phyloP scores from a whole-genome alignment of 2,888 invertebrate genomes.

The Leptinotarsa haldemani region DNA sequence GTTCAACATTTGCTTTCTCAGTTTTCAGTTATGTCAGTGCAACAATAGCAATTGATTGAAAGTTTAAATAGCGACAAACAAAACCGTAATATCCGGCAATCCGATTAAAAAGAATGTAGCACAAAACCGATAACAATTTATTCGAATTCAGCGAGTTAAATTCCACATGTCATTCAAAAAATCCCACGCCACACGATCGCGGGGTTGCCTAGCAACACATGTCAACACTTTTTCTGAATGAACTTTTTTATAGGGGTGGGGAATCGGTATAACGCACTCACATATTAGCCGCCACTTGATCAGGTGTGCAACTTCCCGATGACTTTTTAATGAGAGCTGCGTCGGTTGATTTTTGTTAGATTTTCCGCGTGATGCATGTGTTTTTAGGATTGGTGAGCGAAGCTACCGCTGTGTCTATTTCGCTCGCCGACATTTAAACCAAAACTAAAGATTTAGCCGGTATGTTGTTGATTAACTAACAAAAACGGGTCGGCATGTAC shows the following conservation, averaged over 20 bases:
- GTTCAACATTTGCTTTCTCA: background rate
- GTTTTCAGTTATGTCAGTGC: background rate
- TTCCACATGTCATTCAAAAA: conserved; percentile 51
- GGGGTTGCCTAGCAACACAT: conserved; percentile 64
- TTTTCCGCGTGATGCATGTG: conserved; percentile 46
- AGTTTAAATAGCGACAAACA: background rate
- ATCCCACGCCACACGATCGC: conserved; percentile 50
- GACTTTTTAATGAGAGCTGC: conserved; percentile 31
- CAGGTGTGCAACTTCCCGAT: conserved; percentile 46
- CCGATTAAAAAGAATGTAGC: conserved; percentile 8
- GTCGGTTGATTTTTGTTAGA: conserved; percentile 22
- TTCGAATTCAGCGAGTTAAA: conserved; percentile 24
- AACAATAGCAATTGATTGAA: background rate
- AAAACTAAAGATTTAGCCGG: conserved; percentile 69
- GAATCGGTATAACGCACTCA: conserved; percentile 56
- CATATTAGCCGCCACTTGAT: conserved; percentile 48
- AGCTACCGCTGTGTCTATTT: conserved; percentile 57
- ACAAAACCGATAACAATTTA: conserved; percentile 30
- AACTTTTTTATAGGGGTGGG: conserved; percentile 69
- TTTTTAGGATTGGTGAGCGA: conserved; percentile 54
- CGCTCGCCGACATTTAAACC: conserved; percentile 58
- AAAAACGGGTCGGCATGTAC: conserved; percentile 54
- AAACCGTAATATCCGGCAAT: conserved; percentile 4
- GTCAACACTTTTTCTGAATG: conserved; percentile 70
- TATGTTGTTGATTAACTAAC: conserved; percentile 63